Evolutionary conservation across 2,113 vertebrate species (phyloP).

Genomic region (Leiothrix lutea): DNA sequence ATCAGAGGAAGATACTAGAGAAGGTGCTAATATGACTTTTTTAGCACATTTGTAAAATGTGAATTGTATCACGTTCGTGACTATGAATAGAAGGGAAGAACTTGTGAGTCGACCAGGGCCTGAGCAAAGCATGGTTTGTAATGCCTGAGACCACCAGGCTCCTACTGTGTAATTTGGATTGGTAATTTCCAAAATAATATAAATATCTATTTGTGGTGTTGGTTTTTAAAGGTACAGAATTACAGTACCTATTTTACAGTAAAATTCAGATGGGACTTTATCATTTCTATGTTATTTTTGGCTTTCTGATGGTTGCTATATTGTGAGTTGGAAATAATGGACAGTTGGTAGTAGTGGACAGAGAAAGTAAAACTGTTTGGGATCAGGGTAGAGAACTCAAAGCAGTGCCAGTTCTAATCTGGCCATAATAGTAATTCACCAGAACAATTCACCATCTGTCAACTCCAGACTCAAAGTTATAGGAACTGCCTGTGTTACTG

Average conservation of each 20-base stretch:
- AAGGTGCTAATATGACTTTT: conserved; percentile 51
- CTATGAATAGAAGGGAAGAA: background rate
- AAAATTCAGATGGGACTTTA: background rate
- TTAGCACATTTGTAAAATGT: background rate
- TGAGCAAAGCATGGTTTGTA: background rate
- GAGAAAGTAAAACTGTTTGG: background rate
- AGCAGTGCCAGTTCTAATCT: background rate
- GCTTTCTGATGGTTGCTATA: background rate
- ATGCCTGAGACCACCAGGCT: background rate
- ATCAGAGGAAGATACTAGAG: conserved; percentile 67
- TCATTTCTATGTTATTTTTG: background rate
- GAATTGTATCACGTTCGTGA: background rate
- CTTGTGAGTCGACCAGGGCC: rapidly evolving
- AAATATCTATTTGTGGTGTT: background rate
- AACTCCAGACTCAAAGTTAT: background rate
- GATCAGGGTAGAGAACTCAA: background rate
- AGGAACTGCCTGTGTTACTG: background rate
- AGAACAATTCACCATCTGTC: background rate
- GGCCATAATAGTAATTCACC: background rate
- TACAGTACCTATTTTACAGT: background rate
- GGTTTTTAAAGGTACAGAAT: background rate
- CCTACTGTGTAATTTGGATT: background rate
- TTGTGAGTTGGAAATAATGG: background rate
- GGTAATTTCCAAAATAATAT: background rate
- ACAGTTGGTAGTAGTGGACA: background rate